Conservation (phyloP, 2,888 invertebrate genomes). For the Amiota mariae region DNA sequence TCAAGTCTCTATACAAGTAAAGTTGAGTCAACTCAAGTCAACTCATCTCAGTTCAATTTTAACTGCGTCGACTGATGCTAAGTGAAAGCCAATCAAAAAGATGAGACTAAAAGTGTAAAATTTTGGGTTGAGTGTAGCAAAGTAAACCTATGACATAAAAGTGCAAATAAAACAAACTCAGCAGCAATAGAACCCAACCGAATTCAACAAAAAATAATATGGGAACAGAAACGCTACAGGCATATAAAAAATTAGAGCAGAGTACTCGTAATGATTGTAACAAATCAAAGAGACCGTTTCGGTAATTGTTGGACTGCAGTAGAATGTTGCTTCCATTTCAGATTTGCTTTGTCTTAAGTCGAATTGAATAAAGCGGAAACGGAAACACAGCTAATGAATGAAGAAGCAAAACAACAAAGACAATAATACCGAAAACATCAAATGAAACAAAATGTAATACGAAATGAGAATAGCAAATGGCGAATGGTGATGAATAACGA, state of each 20-base stretch:
- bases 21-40: not conserved
- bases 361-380: conserved; percentile 58
- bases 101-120: too few species aligned
- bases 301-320: too few species aligned
- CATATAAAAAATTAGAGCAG: not conserved
- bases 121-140: too few species aligned
- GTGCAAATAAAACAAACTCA: not conserved
- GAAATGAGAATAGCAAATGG: conserved; percentile 19
- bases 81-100: too few species aligned
- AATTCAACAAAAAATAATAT: too few species aligned
- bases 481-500: conserved; percentile 34
- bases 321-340: not conserved
- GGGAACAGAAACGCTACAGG: not conserved
- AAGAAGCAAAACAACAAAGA: conserved; percentile 37
- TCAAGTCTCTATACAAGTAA: conserved; percentile 6
- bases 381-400: conserved; percentile 63
- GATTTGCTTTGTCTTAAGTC: not conserved
- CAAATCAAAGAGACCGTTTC: not conserved
- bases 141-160: too few species aligned
- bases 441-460: conserved; percentile 9
- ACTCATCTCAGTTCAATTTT: not conserved
- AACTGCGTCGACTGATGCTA: too few species aligned
- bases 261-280: not conserved
- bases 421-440: conserved; percentile 22
- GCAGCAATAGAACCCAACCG: not conserved